Conservation (phyloP, 2,113 vertebrate genomes). For the Gymnogyps californianus region DNA sequence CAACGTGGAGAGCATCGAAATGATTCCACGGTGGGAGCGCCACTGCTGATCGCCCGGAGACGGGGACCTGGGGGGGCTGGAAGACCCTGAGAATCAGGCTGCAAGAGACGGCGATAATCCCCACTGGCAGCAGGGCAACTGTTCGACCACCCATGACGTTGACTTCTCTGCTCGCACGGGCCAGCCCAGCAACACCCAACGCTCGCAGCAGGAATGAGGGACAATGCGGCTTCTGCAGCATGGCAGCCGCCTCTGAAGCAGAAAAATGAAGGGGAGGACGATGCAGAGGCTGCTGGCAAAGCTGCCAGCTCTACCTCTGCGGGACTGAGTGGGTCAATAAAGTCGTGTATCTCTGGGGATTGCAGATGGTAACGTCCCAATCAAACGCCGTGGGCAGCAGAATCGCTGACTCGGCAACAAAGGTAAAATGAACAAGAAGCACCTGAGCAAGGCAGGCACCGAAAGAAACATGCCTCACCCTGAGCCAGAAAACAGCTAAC, state of each 20-base stretch:
- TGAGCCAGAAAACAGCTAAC: background rate
- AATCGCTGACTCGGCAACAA: constrained; percentile 38
- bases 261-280: background rate
- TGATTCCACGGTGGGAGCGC: accelerated
- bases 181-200: constrained; percentile 26
- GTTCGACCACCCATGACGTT: constrained; percentile 11
- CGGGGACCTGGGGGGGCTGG: background rate
- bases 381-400: constrained; percentile 19
- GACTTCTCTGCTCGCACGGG: background rate
- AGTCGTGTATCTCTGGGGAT: background rate
- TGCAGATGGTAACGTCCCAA: background rate
- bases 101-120: background rate
- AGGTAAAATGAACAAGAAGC: constrained; percentile 45
- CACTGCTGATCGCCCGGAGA: background rate
- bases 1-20: background rate
- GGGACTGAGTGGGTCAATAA: background rate
- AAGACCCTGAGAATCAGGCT: background rate
- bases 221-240: background rate
- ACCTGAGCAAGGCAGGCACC: constrained; percentile 17
- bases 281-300: background rate
- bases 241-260: background rate
- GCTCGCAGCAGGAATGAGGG: constrained; percentile 21
- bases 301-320: background rate
- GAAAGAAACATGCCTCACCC: background rate
- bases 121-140: background rate